phyloP scores from a whole-genome alignment of 2,888 invertebrate genomes.

The Gibbula magus region DNA sequence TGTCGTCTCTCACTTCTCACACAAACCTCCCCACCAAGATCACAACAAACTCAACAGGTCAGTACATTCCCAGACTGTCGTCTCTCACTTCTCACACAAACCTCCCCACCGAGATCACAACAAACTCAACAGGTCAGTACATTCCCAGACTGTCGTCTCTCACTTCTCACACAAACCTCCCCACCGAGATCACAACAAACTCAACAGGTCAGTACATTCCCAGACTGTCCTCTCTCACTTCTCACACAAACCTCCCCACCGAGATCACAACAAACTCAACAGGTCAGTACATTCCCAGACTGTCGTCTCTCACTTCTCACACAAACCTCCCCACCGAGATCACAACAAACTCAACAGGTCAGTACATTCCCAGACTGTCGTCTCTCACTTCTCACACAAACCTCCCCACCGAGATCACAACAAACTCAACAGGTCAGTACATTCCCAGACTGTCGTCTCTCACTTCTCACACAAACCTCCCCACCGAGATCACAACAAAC shows the following conservation, averaged over 20 bases:
- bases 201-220: conserved; percentile 81
- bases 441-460: conserved; percentile 84
- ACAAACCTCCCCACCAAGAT: conserved; percentile 54
- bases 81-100: conserved; percentile 68
- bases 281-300: conserved; percentile 86
- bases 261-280: conserved; percentile 18
- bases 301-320: conserved; percentile 74
- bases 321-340: conserved; percentile 54
- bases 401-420: conserved; percentile 44
- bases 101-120: conserved; percentile 44
- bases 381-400: conserved; percentile 68
- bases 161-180: conserved; percentile 65
- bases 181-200: conserved; percentile 26
- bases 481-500: conserved; percentile 26
- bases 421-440: conserved; percentile 76
- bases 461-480: conserved; percentile 65
- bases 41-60: conserved; percentile 19
- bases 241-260: conserved; percentile 59
- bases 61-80: conserved; percentile 87
- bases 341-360: conserved; percentile 19
- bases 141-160: conserved; percentile 84
- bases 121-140: conserved; percentile 76
- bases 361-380: conserved; percentile 87
- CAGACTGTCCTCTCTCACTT: conserved; percentile 80
- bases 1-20: conserved; percentile 74